A percentile compares a stretch with the other conserved stretches of the same genome.
phyloP scores from a whole-genome alignment of 2,888 invertebrate genomes.

The Leucoma salicis region DNA sequence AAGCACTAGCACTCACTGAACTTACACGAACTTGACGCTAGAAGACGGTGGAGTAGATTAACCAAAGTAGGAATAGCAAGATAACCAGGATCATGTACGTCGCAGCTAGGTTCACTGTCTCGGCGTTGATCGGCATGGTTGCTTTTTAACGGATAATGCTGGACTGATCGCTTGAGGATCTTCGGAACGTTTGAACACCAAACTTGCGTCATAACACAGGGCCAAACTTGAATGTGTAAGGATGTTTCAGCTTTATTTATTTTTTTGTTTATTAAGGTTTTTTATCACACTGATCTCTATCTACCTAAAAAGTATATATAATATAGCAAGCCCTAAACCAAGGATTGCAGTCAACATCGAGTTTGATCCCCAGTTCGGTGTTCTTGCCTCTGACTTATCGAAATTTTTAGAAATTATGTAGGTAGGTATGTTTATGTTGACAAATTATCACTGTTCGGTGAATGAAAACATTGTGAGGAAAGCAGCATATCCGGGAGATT shows the following conservation, averaged over 20 bases:
- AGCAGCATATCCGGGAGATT: no score
- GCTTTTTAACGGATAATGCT: conserved; percentile 43
- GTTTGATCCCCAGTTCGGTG: no score
- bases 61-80: conserved; percentile 85
- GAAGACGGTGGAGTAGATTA: conserved; percentile 84
- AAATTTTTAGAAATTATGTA: no score
- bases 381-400: no score
- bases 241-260: conserved; percentile 24
- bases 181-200: conserved; percentile 37
- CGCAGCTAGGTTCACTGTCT: conserved; percentile 85
- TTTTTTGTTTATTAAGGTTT: conserved; percentile 6
- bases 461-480: no score
- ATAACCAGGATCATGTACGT: conserved; percentile 87
- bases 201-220: conserved; percentile 56
- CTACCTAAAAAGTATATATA: no score
- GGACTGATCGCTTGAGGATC: conserved; percentile 56
- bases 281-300: no score
- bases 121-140: conserved; percentile 80
- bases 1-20: conserved; percentile 22
- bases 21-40: conserved; percentile 38
- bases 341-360: no score
- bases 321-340: no score
- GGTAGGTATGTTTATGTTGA: no score
- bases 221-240: conserved; percentile 48
- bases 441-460: no score